Evolutionary conservation across 1,140 invertebrate genomes (phyloP).

Genomic region (Cardiocondyla obscurior): DNA sequence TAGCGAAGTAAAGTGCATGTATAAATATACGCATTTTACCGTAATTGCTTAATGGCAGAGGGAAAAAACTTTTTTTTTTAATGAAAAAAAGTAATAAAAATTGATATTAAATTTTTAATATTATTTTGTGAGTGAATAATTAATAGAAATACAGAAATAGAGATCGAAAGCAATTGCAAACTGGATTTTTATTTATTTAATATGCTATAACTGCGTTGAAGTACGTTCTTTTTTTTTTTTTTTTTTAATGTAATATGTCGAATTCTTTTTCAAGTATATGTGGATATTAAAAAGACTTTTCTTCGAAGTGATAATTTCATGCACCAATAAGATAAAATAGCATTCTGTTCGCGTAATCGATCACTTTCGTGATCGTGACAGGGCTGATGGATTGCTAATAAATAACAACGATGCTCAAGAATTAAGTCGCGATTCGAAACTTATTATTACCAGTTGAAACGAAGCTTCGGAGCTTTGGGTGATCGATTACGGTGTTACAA

Average conservation of each 20-base stretch:
- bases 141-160: neutral
- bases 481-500: constrained; percentile 34
- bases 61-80: neutral
- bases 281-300: neutral
- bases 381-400: constrained; percentile 13
- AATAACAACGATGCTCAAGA: neutral
- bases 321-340: constrained; percentile 9
- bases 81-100: too few relatives aligned
- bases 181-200: neutral
- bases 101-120: neutral
- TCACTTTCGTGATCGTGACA: neutral
- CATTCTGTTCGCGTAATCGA: neutral
- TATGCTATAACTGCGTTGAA: neutral
- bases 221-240: too few relatives aligned
- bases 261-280: neutral
- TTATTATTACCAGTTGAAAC: constrained; percentile 25
- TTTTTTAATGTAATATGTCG: neutral
- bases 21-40: neutral
- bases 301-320: neutral
- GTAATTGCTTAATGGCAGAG: neutral
- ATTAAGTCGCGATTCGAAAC: constrained; percentile 28
- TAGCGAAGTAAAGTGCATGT: neutral
- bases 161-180: neutral
- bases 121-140: neutral
- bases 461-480: constrained; percentile 14